These are phyloP conservation scores for Tromatobia lineatoria DNA, from an alignment of 2,888 invertebrate species.

Conservation along the genomic window DNA sequence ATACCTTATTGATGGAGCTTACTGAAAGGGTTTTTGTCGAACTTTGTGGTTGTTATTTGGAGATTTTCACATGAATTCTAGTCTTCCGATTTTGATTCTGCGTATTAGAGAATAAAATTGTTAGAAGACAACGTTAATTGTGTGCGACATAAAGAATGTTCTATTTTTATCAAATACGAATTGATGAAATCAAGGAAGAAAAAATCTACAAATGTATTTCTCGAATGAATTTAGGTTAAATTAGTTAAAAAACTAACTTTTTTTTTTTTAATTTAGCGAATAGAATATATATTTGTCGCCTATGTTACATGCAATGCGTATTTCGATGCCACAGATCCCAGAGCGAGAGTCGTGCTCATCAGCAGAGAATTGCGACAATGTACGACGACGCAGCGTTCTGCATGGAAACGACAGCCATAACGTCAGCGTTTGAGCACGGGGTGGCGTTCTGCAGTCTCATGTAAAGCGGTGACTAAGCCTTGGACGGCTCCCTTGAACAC, in stretches of 20 bases:
- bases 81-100: background rate
- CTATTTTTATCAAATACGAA: too few relatives aligned
- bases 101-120: too few relatives aligned
- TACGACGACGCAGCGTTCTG: constrained; percentile 83
- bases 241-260: too few relatives aligned
- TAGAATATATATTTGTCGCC: background rate
- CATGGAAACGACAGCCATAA: constrained; percentile 83
- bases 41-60: background rate
- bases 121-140: too few relatives aligned
- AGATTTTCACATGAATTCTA: background rate
- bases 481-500: constrained; percentile 53
- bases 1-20: background rate
- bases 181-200: too few relatives aligned
- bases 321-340: constrained; percentile 78
- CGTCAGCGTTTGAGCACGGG: constrained; percentile 82
- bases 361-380: constrained; percentile 82
- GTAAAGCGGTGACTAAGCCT: constrained; percentile 75
- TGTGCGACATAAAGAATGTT: too few relatives aligned
- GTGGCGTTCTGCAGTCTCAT: constrained; percentile 83
- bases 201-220: too few relatives aligned
- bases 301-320: background rate
- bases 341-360: constrained; percentile 82
- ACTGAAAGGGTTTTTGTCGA: background rate
- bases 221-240: too few relatives aligned
- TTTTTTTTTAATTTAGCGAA: background rate